These are phyloP conservation scores for Lobophora halterata DNA, from an alignment of 2,888 invertebrate species.

Conservation along the genomic window DNA sequence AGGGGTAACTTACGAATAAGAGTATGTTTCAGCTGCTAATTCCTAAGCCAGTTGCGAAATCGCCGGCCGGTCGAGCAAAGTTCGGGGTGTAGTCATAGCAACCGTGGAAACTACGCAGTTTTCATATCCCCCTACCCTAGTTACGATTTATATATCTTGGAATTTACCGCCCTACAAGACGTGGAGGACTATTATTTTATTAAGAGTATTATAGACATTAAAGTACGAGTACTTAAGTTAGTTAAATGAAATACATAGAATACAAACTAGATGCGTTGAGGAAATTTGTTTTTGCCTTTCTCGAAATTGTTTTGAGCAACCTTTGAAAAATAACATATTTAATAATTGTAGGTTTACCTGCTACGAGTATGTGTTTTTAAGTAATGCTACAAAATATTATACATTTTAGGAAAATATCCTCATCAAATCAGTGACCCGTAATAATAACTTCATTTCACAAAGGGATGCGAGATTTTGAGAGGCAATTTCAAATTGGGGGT, in stretches of 20 bases:
- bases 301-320: no score
- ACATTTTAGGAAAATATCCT: slow-evolving; percentile 38
- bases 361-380: no score
- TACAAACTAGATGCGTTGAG: no score
- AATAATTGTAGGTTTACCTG: no score
- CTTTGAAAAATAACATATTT: no score
- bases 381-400: slow-evolving; percentile 13
- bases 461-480: slow-evolving; percentile 65
- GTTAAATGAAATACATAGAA: background rate
- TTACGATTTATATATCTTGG: slow-evolving; percentile 26
- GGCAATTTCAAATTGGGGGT: slow-evolving; percentile 60
- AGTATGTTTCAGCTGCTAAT: slow-evolving; percentile 51
- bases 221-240: no score
- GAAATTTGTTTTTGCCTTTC: no score
- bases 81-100: slow-evolving; percentile 73
- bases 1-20: slow-evolving; percentile 53
- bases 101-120: slow-evolving; percentile 73
- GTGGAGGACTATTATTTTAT: slow-evolving; percentile 37
- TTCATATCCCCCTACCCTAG: slow-evolving; percentile 47
- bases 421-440: slow-evolving; percentile 67
- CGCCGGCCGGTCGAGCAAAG: slow-evolving; percentile 43
- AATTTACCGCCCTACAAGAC: slow-evolving; percentile 41
- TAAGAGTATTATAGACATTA: no score
- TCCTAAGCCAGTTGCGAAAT: slow-evolving; percentile 53
- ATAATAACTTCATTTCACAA: slow-evolving; percentile 70